These are phyloP conservation scores for Acanthosepion esculentum DNA, from an alignment of 2,888 invertebrate genomes.

Conservation along the genomic window DNA sequence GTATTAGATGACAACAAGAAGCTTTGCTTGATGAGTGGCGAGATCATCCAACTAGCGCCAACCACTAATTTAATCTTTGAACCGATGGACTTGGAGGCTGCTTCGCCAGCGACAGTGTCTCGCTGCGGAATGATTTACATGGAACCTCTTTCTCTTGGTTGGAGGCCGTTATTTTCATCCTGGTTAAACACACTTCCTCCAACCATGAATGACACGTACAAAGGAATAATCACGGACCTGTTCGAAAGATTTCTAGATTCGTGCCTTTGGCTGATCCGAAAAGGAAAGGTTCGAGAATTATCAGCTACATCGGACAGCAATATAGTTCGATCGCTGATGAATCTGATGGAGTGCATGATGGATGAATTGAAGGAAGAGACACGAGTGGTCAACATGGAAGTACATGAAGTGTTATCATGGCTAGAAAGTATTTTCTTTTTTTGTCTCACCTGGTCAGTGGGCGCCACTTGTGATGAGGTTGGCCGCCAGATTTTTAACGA, in stretches of 20 bases:
- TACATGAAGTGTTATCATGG: constrained; percentile 76
- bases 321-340: constrained; percentile 79
- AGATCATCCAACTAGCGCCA: constrained; percentile 86
- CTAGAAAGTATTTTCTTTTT: constrained; percentile 68
- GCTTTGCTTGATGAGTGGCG: constrained; percentile 6
- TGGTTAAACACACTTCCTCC: constrained; percentile 82
- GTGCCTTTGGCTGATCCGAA: constrained; percentile 81
- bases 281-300: constrained; percentile 77
- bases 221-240: constrained; percentile 77
- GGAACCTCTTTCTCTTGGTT: constrained; percentile 87
- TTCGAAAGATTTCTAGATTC: constrained; percentile 84
- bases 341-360: constrained; percentile 84
- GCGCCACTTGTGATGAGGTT: constrained; percentile 83
- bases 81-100: constrained; percentile 89
- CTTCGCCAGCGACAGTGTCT: constrained; percentile 87
- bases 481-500: constrained; percentile 85
- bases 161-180: constrained; percentile 84
- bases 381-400: constrained; percentile 79
- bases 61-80: constrained; percentile 93
- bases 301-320: constrained; percentile 76
- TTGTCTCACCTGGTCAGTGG: constrained; percentile 89
- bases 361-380: constrained; percentile 76
- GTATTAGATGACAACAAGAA: constrained; percentile 56
- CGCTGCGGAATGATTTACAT: constrained; percentile 94
- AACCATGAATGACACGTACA: constrained; percentile 77